phyloP scores from a whole-genome alignment of 2,888 invertebrate genomes.

The Standfussiana lucernea region DNA sequence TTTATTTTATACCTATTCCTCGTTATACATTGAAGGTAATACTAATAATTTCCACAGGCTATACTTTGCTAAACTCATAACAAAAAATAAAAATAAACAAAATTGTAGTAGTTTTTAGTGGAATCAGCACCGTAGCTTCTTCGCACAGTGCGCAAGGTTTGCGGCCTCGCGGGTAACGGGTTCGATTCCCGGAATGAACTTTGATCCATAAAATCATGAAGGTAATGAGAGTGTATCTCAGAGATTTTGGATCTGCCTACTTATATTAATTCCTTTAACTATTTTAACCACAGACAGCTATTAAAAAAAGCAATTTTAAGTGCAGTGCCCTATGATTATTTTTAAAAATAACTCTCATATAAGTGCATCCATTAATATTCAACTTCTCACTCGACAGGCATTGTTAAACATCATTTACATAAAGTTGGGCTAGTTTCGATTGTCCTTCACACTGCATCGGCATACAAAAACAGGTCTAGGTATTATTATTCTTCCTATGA shows the following conservation, averaged over 20 bases:
- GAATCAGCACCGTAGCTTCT: background rate
- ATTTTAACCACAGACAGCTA: background rate
- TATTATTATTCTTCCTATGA: conserved; percentile 27
- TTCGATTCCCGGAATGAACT: conserved; percentile 15
- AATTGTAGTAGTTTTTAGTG: background rate
- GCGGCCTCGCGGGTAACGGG: background rate
- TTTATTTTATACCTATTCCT: background rate
- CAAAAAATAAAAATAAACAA: background rate
- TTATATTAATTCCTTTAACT: background rate
- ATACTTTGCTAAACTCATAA: background rate
- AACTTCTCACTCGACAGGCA: conserved; percentile 8
- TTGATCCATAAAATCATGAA: background rate
- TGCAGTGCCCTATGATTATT: conserved; percentile 16
- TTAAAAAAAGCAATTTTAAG: background rate
- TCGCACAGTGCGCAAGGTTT: background rate
- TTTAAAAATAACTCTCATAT: conserved; percentile 17
- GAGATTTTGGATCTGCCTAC: background rate
- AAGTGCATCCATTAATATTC: conserved; percentile 14
- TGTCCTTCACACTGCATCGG: conserved; percentile 31
- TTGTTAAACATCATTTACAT: conserved; percentile 22
- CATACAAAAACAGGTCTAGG: conserved; percentile 32
- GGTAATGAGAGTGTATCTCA: background rate
- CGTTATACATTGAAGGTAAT: background rate
- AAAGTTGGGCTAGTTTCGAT: conserved; percentile 32
- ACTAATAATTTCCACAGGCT: background rate